Evolutionary conservation across 2,888 invertebrate species (phyloP).

Genomic region (Eupithecia tripunctaria): DNA sequence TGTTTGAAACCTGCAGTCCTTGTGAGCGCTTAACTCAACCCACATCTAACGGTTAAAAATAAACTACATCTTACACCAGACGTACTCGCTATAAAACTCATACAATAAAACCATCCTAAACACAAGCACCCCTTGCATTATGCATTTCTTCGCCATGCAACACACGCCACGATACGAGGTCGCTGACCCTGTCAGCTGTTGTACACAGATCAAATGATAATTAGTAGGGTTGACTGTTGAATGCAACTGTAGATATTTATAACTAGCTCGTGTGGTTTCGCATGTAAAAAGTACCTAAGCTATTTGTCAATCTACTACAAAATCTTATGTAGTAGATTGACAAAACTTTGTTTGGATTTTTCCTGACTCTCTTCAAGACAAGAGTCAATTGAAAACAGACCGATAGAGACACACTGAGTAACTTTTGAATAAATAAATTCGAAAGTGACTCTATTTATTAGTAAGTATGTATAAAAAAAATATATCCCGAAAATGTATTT

Average conservation of each 20-base stretch:
- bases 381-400: too few relatives aligned
- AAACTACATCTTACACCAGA: neutral
- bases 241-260: neutral
- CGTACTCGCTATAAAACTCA: neutral
- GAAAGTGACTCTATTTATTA: too few relatives aligned
- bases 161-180: conserved; percentile 33
- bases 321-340: too few relatives aligned
- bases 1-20: too few relatives aligned
- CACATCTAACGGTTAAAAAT: too few relatives aligned
- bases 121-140: conserved; percentile 20
- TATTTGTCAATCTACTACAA: neutral
- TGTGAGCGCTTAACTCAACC: too few relatives aligned
- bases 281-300: neutral
- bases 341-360: too few relatives aligned
- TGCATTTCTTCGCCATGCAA: conserved; percentile 23
- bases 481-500: too few relatives aligned
- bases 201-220: conserved; percentile 20
- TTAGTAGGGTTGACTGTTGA: conserved; percentile 6
- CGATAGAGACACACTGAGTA: too few relatives aligned
- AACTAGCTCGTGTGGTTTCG: neutral
- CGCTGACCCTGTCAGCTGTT: conserved; percentile 38
- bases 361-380: too few relatives aligned
- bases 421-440: too few relatives aligned
- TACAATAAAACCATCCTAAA: conserved; percentile 11
- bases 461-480: too few relatives aligned